These are phyloP conservation scores for Melospiza georgiana DNA, from an alignment of 2,113 vertebrate species.

Conservation along the genomic window DNA sequence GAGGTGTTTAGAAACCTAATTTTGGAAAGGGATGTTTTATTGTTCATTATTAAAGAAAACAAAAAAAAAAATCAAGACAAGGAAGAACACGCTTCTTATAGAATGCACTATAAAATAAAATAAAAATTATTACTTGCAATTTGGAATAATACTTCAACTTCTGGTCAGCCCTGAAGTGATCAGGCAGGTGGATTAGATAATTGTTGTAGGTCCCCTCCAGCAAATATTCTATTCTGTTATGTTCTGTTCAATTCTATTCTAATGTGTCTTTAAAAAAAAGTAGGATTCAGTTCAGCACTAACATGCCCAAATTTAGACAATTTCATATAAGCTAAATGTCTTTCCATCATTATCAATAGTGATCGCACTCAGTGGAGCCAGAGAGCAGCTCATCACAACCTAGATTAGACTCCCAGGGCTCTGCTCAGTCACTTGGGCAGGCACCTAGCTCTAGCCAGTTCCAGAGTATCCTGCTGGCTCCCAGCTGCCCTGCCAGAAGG, in stretches of 20 bases:
- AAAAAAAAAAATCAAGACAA: neutral
- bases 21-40: neutral
- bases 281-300: neutral
- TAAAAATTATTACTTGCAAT: neutral
- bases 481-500: neutral
- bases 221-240: neutral
- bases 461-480: neutral
- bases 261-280: neutral
- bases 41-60: neutral
- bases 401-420: neutral
- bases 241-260: neutral
- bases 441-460: neutral
- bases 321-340: neutral
- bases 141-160: neutral
- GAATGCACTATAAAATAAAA: neutral
- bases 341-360: neutral
- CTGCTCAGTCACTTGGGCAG: neutral
- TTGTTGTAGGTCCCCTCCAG: neutral
- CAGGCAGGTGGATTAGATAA: neutral
- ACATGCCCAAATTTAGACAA: neutral
- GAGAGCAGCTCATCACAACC: neutral
- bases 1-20: neutral
- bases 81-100: neutral
- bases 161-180: neutral
- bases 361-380: neutral